These are phyloP conservation scores for Cataglyphis cursor DNA, from an alignment of 2,888 invertebrate species.

Conservation along the genomic window DNA sequence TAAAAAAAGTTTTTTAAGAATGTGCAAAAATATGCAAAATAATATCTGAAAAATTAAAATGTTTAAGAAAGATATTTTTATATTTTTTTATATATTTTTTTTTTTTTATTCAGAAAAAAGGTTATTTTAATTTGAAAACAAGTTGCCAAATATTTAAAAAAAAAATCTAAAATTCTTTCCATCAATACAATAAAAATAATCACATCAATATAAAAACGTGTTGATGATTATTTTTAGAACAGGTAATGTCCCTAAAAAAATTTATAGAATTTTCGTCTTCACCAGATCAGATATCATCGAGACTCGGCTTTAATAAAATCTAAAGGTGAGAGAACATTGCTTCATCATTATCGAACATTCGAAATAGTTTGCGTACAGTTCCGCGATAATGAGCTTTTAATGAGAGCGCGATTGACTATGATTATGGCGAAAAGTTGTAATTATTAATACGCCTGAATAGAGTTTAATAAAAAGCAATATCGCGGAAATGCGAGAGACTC, in stretches of 20 bases:
- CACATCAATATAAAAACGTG: constrained; percentile 41
- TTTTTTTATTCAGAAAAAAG: neutral
- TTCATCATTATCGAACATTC: constrained; percentile 70
- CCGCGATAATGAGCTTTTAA: constrained; percentile 73
- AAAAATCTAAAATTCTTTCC: neutral
- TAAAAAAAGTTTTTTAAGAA: neutral
- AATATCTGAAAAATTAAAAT: neutral
- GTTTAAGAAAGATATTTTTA: neutral
- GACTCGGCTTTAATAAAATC: constrained; percentile 69
- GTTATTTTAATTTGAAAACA: neutral
- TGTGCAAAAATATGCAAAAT: neutral
- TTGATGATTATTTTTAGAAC: constrained; percentile 61
- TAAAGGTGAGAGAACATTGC: constrained; percentile 63
- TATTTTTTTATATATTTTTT: neutral
- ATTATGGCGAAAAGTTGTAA: constrained; percentile 65
- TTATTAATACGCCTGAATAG: constrained; percentile 66
- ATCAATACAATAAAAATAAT: neutral
- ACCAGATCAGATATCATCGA: constrained; percentile 52
- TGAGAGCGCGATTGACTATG: constrained; percentile 69
- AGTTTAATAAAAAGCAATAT: constrained; percentile 75
- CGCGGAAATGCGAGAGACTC: constrained; percentile 68
- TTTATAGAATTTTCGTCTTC: constrained; percentile 67
- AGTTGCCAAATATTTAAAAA: neutral
- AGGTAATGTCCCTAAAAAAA: constrained; percentile 50
- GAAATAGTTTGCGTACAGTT: constrained; percentile 71